Evolutionary conservation across 2,888 invertebrate species (phyloP).

Genomic region (Cephus pulcher): DNA sequence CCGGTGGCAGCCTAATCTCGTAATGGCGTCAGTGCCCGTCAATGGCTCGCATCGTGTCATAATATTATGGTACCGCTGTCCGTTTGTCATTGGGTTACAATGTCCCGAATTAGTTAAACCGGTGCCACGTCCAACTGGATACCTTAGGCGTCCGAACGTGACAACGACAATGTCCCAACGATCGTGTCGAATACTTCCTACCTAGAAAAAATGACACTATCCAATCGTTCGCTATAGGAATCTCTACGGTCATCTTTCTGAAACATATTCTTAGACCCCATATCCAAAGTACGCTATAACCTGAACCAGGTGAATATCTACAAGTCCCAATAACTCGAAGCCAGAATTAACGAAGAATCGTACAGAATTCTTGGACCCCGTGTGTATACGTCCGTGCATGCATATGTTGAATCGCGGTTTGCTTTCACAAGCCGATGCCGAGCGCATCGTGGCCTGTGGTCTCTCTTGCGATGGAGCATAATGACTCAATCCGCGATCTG

Average conservation of each 20-base stretch:
- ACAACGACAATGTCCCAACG: slow-evolving; percentile 12
- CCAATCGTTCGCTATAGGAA: not conserved
- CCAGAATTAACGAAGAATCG: not conserved
- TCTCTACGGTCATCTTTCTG: not conserved
- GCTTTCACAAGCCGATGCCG: slow-evolving; percentile 61
- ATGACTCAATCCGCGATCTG: slow-evolving; percentile 66
- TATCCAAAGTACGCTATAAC: not conserved
- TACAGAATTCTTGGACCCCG: not conserved
- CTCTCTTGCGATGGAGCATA: slow-evolving; percentile 62
- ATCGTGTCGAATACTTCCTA: not conserved
- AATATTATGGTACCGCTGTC: slow-evolving; percentile 23
- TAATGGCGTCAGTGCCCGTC: slow-evolving; percentile 24
- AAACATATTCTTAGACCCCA: not conserved
- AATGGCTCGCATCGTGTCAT: slow-evolving; percentile 20
- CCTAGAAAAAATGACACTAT: not conserved
- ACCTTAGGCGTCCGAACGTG: slow-evolving; percentile 12
- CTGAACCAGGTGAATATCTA: not conserved
- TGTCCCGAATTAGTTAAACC: slow-evolving; percentile 22
- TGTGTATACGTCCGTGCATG: not conserved
- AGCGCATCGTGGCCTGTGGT: slow-evolving; percentile 62
- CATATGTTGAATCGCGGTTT: slow-evolving; percentile 29
- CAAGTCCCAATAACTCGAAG: not conserved
- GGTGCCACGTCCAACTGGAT: slow-evolving; percentile 6
- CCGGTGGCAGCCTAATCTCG: slow-evolving; percentile 22
- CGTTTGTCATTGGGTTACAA: slow-evolving; percentile 20